phyloP scores from a whole-genome alignment of 2,113 vertebrate genomes.

The Corythoichthys haematopterus region DNA sequence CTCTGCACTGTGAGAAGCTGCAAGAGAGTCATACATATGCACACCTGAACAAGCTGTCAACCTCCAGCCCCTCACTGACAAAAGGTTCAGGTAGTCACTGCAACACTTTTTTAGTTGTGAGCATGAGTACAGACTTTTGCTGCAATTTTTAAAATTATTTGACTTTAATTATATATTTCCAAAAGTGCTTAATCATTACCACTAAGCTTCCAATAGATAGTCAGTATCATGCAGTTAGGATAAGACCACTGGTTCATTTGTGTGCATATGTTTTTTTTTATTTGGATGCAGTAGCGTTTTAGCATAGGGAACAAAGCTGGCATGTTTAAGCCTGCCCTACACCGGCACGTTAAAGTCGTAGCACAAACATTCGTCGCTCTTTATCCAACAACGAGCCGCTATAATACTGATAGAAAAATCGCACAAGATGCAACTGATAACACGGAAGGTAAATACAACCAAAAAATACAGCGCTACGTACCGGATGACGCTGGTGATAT shows the following conservation, averaged over 20 bases:
- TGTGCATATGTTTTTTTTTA: background rate
- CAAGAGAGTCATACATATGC: constrained; percentile 36
- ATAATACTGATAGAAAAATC: background rate
- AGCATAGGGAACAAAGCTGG: constrained; percentile 41
- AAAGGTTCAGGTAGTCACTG: constrained; percentile 22
- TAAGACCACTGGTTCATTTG: background rate
- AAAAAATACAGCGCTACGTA: constrained; percentile 58
- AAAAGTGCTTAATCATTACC: background rate
- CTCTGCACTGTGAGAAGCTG: constrained; percentile 62
- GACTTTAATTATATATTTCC: background rate
- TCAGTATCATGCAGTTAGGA: background rate
- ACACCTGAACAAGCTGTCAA: constrained; percentile 26
- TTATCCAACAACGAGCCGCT: background rate
- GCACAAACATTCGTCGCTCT: constrained; percentile 37
- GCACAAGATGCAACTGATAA: constrained; percentile 19
- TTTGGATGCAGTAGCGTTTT: constrained; percentile 11
- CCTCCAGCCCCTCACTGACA: constrained; percentile 27
- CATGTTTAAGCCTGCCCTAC: constrained; percentile 41
- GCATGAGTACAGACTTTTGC: constrained; percentile 3
- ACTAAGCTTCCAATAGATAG: background rate
- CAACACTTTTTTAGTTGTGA: constrained; percentile 3
- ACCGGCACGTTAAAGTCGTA: constrained; percentile 46
- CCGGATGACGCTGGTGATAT: constrained; percentile 67
- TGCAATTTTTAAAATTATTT: constrained; percentile 6
- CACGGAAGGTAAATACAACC: background rate